A percentile compares a stretch with the other conserved stretches of the same genome.
These are phyloP conservation scores for Heterodera filipjevi DNA, from an alignment of 2,888 invertebrate genomes.

Conservation along the genomic window DNA sequence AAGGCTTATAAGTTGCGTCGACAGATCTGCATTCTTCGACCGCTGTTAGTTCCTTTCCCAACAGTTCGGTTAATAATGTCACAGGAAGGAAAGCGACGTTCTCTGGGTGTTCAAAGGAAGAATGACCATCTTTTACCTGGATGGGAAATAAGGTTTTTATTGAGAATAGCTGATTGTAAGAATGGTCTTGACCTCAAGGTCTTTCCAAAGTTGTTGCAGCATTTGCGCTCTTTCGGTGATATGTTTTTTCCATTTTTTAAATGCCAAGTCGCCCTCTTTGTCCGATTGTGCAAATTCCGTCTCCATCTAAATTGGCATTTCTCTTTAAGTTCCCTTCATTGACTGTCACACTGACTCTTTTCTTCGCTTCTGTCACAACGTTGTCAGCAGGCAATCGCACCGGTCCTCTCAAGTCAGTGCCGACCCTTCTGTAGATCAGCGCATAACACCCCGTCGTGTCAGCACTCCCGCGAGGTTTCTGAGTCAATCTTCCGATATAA, in stretches of 20 bases:
- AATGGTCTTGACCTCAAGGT: constrained; percentile 45
- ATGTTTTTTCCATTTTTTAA: constrained; percentile 34
- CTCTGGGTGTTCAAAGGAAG: constrained; percentile 37
- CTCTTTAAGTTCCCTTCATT: neutral
- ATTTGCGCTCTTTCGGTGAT: constrained; percentile 42
- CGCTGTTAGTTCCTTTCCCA: constrained; percentile 46
- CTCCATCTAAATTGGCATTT: constrained; percentile 33
- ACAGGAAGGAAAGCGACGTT: constrained; percentile 55
- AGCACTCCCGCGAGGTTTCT: constrained; percentile 34
- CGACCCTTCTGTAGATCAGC: neutral
- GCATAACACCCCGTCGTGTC: constrained; percentile 53
- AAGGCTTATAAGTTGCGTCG: constrained; percentile 32
- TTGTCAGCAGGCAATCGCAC: constrained; percentile 37
- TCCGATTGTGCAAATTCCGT: constrained; percentile 33
- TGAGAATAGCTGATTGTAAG: too few relatives aligned
- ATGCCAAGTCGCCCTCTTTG: constrained; percentile 37
- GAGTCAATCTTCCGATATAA: constrained; percentile 21
- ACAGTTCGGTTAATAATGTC: constrained; percentile 47
- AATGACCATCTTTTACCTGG: constrained; percentile 38
- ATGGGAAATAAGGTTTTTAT: too few relatives aligned
- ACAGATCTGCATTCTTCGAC: constrained; percentile 24
- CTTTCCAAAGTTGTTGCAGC: constrained; percentile 41
- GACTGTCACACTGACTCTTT: constrained; percentile 32
- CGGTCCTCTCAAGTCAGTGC: neutral
- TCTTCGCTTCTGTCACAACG: constrained; percentile 32